Conservation (phyloP, 2,113 vertebrate species). For the Mormoops blainvillei region DNA sequence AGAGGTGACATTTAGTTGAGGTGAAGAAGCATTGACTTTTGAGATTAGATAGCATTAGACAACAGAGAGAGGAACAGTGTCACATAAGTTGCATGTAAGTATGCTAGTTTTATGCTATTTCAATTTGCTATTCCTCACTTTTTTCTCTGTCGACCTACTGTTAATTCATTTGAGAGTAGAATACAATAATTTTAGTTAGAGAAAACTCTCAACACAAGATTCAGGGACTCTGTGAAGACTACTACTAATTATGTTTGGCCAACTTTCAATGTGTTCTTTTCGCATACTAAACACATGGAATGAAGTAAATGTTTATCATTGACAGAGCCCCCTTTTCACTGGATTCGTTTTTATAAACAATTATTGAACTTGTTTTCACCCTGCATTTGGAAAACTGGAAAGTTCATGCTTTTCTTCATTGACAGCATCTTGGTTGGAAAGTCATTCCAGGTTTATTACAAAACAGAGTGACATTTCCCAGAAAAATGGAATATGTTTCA, state of each 20-base stretch:
- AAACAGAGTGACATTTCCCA: slow-evolving; percentile 77
- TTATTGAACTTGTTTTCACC: slow-evolving; percentile 66
- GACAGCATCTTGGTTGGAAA: slow-evolving; percentile 26
- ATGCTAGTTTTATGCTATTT: not conserved
- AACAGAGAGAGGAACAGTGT: not conserved
- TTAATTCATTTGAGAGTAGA: slow-evolving; percentile 16
- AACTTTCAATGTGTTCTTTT: slow-evolving; percentile 42
- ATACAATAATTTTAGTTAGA: not conserved
- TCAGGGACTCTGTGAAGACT: not conserved
- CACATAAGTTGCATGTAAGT: not conserved
- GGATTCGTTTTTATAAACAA: slow-evolving; percentile 79
- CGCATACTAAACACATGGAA: slow-evolving; percentile 32
- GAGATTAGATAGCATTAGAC: not conserved
- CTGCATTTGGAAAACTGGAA: slow-evolving; percentile 64
- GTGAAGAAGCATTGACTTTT: not conserved
- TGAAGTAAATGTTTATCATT: slow-evolving; percentile 79
- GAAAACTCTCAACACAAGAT: not conserved
- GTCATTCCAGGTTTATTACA: slow-evolving; percentile 69
- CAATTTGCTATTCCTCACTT: not conserved
- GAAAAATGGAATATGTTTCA: slow-evolving; percentile 73
- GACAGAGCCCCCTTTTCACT: slow-evolving; percentile 68
- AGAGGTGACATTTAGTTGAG: not conserved
- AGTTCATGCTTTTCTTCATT: slow-evolving; percentile 48
- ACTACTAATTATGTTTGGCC: slow-evolving; percentile 37
- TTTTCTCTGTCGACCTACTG: not conserved